Base-by-base conservation (phyloP, 2,113 vertebrate genomes). In the Halcyon malimbica region DNA sequence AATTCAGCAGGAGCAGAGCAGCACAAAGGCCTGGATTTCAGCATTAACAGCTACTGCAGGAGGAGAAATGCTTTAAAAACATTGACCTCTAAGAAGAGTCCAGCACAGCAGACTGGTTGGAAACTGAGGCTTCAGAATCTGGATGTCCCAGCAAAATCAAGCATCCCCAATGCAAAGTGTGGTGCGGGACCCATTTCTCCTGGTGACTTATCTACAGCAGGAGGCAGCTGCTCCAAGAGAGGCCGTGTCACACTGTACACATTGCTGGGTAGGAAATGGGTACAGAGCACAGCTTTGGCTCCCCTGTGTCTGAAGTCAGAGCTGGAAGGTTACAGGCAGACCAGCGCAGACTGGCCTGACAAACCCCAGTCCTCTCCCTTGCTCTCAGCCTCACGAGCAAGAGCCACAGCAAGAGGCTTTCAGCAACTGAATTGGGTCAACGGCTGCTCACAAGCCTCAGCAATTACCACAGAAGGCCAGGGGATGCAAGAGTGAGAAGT, bases 291-390 rank as follows among this genome's bases (percentile, higher is more conserved):
- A 60, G 54, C 11, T 50, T 18, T 44, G 76, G 67, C 33, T n/a
- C 17, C 16, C 11, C 1, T 31, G 23, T 16, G n/a, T 33, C 60
- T 29, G 5, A 70, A 65, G 51, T 19, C 57, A 26, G 77, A 5
- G 7, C 48, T 12, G 16, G 56, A 80, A n/a, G 21, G 33, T 39
- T 60, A 5, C 76, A n/a, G 42, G 1, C 57, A 29, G 12, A 57
- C 3, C 4, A 1, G 60, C 4, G 6, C 51, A 70, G 56, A 5
- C 8, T 9, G 11, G 13, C 9, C 5, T 0, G 33, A 73, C 29
- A 65, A 65, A 41, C 9, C 33, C 16, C 56, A 51, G 50, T 3
- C 31, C 29, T 64, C 1, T 24, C 37, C 28, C 54, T 23, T 51
- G 31, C 54, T 56, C 28, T 81, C 53, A 80, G 59, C 21, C 57